phyloP scores from a whole-genome alignment of 2,888 invertebrate species.

The Beris morrisii region DNA sequence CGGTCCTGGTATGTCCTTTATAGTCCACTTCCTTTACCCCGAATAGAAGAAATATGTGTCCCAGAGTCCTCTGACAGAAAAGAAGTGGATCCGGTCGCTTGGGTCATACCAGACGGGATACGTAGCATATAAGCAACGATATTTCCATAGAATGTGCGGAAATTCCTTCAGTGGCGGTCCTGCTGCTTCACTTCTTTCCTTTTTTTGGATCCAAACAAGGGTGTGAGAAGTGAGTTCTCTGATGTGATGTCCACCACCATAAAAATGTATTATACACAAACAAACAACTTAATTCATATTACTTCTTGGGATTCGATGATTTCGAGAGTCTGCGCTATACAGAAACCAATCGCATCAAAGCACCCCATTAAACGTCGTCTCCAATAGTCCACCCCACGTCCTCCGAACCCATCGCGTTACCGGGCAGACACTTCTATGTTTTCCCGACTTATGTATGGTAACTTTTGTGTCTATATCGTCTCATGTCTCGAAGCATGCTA shows the following conservation, averaged over 20 bases:
- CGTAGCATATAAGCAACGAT: no score
- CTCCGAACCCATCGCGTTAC: constrained; percentile 21
- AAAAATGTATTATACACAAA: constrained; percentile 26
- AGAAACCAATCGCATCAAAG: constrained; percentile 60
- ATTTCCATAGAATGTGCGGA: no score
- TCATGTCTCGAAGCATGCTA: constrained; percentile 17
- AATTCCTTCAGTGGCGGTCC: background rate
- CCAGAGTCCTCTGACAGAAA: constrained; percentile 23
- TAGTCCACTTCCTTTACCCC: constrained; percentile 10
- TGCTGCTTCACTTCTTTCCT: background rate
- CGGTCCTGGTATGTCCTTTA: no score
- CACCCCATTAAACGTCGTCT: constrained; percentile 55
- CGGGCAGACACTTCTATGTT: constrained; percentile 38
- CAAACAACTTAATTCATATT: constrained; percentile 40
- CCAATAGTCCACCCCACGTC: background rate
- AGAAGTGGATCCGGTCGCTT: constrained; percentile 14
- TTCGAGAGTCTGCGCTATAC: constrained; percentile 59
- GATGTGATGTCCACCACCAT: constrained; percentile 30
- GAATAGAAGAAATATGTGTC: constrained; percentile 25
- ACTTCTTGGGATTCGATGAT: constrained; percentile 55
- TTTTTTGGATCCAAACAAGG: background rate
- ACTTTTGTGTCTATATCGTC: constrained; percentile 39
- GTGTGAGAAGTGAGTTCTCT: constrained; percentile 12
- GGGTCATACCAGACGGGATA: constrained; percentile 19
- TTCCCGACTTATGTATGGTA: constrained; percentile 35